phyloP scores from a whole-genome alignment of 2,888 invertebrate species.

The Erpobdella octoculata region DNA sequence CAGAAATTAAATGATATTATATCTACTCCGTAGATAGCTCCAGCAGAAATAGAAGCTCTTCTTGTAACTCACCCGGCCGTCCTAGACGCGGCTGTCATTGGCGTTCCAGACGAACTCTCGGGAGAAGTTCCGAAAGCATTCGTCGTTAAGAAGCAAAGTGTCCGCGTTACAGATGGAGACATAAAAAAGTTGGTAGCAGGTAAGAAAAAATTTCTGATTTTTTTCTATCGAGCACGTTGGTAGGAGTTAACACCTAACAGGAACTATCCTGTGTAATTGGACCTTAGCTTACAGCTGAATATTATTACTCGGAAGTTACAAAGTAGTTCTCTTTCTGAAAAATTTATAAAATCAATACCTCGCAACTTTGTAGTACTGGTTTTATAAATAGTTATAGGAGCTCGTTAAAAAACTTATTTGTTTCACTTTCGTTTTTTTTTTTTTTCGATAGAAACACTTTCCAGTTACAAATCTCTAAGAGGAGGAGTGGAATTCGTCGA shows the following conservation, averaged over 20 bases:
- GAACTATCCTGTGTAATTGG: too few species aligned
- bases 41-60: constrained; percentile 74
- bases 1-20: not conserved
- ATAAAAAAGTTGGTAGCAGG: constrained; percentile 27
- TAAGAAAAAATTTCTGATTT: too few species aligned
- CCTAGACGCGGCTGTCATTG: constrained; percentile 71
- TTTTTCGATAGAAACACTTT: not conserved
- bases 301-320: too few species aligned
- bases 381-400: too few species aligned
- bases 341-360: too few species aligned
- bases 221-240: too few species aligned
- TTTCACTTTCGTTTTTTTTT: not conserved
- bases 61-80: constrained; percentile 64
- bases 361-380: too few species aligned
- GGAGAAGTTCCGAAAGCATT: constrained; percentile 72
- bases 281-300: too few species aligned
- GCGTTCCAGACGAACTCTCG: constrained; percentile 53
- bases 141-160: constrained; percentile 57
- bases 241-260: too few species aligned
- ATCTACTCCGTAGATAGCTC: constrained; percentile 62
- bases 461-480: constrained; percentile 33
- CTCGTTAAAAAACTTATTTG: too few species aligned
- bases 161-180: constrained; percentile 55
- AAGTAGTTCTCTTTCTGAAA: too few species aligned
- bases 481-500: constrained; percentile 36